A percentile compares a stretch with the other conserved stretches of the same genome.
Evolutionary conservation across 2,797 vertebrate species (phyloP).

Genomic region (Sebastes nivosus): DNA sequence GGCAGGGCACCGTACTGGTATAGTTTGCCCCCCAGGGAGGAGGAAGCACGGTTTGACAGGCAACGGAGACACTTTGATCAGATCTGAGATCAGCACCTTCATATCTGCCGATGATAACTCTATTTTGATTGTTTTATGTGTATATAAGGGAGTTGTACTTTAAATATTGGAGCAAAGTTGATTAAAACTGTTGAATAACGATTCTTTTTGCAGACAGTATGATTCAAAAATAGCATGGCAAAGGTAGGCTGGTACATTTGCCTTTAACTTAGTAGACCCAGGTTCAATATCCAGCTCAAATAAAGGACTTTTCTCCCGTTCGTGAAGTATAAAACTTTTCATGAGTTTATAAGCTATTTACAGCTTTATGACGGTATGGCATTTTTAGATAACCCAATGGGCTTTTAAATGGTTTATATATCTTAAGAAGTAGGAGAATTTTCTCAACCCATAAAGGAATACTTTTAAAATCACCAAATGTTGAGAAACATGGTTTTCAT

Average conservation of each 20-base stretch:
- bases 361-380: no score
- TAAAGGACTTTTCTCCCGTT: not conserved
- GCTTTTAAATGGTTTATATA: not conserved
- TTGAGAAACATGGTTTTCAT: not conserved
- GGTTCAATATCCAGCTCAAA: not conserved
- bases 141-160: not conserved
- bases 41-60: slow-evolving; percentile 10
- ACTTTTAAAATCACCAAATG: not conserved
- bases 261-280: not conserved
- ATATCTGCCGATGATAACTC: not conserved
- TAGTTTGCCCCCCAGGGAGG: not conserved
- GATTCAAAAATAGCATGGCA: not conserved
- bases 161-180: not conserved
- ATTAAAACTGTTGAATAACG: not conserved
- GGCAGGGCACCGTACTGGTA: not conserved
- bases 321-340: not conserved
- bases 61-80: not conserved
- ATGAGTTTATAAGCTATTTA: not conserved
- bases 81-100: slow-evolving; percentile 29
- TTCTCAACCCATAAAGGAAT: no score
- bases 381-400: not conserved
- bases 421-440: not conserved
- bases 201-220: not conserved
- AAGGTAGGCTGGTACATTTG: not conserved
- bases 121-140: not conserved